Evolutionary conservation across 2,888 invertebrate species (phyloP).

Genomic region (Oligia fasciuncula): DNA sequence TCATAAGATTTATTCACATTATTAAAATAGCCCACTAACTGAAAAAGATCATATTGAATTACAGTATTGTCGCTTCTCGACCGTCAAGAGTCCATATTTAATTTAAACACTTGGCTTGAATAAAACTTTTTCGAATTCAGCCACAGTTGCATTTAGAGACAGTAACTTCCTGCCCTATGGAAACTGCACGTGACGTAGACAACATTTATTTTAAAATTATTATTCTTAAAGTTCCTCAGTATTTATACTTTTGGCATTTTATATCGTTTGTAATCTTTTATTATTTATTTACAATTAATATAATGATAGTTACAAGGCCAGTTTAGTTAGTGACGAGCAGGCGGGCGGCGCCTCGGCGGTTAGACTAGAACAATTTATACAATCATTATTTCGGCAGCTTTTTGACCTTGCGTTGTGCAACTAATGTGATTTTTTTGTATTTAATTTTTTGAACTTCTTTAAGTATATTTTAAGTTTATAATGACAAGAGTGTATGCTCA

Average conservation of each 20-base stretch:
- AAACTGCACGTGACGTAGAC: not conserved
- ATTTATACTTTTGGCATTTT: slow-evolving; percentile 18
- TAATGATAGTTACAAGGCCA: slow-evolving; percentile 52
- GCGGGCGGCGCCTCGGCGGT: not conserved
- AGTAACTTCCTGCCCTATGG: not conserved
- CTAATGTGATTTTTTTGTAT: slow-evolving; percentile 54
- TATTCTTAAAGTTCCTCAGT: slow-evolving; percentile 11
- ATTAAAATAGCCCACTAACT: not conserved
- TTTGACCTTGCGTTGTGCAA: slow-evolving; percentile 59
- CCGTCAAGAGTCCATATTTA: not conserved
- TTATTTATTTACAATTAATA: slow-evolving; percentile 35
- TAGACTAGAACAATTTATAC: slow-evolving; percentile 15
- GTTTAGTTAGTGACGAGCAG: slow-evolving; percentile 46
- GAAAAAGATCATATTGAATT: not conserved
- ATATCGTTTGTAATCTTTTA: slow-evolving; percentile 17
- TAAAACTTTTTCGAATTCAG: not conserved
- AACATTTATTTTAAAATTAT: not conserved
- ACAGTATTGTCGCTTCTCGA: not conserved
- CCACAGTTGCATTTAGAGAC: not conserved
- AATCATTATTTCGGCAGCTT: slow-evolving; percentile 45
- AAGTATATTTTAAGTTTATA: slow-evolving; percentile 28
- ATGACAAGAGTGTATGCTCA: slow-evolving; percentile 3
- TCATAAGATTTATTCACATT: not conserved
- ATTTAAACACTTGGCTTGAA: not conserved
- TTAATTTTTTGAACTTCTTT: slow-evolving; percentile 8